Conservation (phyloP, 2,797 vertebrate genomes). For the Clarias laeviceps region DNA sequence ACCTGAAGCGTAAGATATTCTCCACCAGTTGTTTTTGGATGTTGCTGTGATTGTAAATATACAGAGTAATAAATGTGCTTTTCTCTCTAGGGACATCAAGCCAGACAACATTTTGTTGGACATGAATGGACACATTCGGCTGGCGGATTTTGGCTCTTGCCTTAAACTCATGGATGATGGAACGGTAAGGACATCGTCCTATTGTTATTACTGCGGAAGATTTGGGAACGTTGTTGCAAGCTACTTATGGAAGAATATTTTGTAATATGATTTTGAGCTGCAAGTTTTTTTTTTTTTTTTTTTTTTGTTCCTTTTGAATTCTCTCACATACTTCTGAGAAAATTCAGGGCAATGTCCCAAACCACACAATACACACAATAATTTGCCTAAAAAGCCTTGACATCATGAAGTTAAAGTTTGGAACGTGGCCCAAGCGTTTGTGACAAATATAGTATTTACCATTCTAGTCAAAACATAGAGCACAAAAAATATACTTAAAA, state of each 20-base stretch:
- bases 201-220: not conserved
- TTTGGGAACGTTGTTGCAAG: not conserved
- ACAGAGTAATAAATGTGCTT: not conserved
- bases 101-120: constrained; percentile 98
- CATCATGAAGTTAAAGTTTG: not conserved
- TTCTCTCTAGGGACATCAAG: constrained; percentile 87
- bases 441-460: not conserved
- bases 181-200: constrained; percentile 80
- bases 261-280: not conserved
- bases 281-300: not conserved
- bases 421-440: not conserved
- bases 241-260: not conserved
- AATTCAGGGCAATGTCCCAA: not conserved
- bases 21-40: not conserved
- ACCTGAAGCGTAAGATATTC: not conserved
- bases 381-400: not conserved
- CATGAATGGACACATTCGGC: constrained; percentile 96
- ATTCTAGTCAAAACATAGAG: not conserved
- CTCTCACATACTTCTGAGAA: not conserved
- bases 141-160: constrained; percentile 98
- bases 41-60: not conserved
- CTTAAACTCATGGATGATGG: constrained; percentile 97
- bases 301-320: not conserved
- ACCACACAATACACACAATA: not conserved
- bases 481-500: not conserved